These are phyloP conservation scores for Blennius ocellaris DNA, from an alignment of 2,113 vertebrate genomes.

Conservation along the genomic window DNA sequence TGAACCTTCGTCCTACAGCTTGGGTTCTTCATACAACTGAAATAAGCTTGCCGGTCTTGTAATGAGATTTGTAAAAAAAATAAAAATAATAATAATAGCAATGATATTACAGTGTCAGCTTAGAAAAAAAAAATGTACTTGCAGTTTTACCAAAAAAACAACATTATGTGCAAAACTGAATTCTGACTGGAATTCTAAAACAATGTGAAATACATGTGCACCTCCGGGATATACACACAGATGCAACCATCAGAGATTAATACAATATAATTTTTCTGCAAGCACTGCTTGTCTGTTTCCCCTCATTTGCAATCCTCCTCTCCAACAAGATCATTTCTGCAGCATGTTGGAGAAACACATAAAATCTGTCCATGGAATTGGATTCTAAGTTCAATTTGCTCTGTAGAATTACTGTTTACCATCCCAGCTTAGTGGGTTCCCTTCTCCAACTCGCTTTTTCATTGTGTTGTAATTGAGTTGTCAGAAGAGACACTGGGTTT, in stretches of 20 bases:
- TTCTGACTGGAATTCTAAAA: neutral
- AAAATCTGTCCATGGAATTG: slow-evolving; percentile 65
- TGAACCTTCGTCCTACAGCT: too few species aligned
- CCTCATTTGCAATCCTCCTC: slow-evolving; percentile 33
- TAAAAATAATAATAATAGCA: too few species aligned
- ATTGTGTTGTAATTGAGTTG: slow-evolving; percentile 60
- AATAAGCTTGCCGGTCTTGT: too few species aligned
- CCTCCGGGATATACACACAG: neutral
- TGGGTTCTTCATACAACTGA: too few species aligned
- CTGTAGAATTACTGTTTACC: slow-evolving; percentile 65
- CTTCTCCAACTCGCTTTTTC: neutral
- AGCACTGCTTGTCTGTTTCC: slow-evolving; percentile 19
- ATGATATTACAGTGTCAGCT: too few species aligned
- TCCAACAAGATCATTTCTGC: slow-evolving; percentile 40
- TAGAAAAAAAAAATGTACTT: neutral
- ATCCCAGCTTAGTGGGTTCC: slow-evolving; percentile 31
- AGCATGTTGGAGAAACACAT: slow-evolving; percentile 43
- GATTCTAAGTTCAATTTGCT: slow-evolving; percentile 70
- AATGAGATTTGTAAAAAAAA: too few species aligned
- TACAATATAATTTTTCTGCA: slow-evolving; percentile 18
- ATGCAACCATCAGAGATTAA: neutral
- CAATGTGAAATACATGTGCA: neutral
- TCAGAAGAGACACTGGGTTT: slow-evolving; percentile 41
- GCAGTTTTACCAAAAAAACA: neutral
- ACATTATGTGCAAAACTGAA: neutral